Conservation (phyloP, 30 jellyfish, hydroid and myxozoan species). For the Chironex yamaguchii region DNA sequence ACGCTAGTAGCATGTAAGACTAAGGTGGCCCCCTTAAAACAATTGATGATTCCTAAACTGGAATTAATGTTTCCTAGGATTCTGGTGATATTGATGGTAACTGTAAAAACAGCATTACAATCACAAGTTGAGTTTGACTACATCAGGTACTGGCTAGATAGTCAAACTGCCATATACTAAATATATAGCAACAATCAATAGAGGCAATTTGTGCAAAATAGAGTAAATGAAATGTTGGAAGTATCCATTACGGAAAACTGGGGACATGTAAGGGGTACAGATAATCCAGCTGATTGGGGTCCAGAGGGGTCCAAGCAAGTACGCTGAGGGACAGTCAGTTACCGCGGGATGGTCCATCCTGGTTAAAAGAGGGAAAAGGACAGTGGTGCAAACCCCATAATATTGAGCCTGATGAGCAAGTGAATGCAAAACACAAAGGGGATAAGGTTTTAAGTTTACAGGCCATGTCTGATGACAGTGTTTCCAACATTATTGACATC, state of each 20-base stretch:
- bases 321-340: neutral
- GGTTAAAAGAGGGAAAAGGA: constrained; percentile 20
- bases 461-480: neutral
- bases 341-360: constrained; percentile 71
- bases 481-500: constrained; percentile 4
- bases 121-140: constrained; percentile 6
- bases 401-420: constrained; percentile 11
- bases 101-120: neutral
- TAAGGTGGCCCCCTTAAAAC: constrained; percentile 49
- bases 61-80: constrained; percentile 46
- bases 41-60: constrained; percentile 33
- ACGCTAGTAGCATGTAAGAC: constrained; percentile 27
- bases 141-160: constrained; percentile 55
- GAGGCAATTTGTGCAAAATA: constrained; percentile 55
- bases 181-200: constrained; percentile 36
- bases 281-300: constrained; percentile 75
- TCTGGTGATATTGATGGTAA: neutral
- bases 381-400: constrained; percentile 35
- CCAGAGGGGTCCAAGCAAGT: constrained; percentile 13
- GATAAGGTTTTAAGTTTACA: neutral
- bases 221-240: constrained; percentile 53
- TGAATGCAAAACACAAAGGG: constrained; percentile 4
- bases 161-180: constrained; percentile 63
- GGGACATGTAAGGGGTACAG: constrained; percentile 67
- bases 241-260: constrained; percentile 25